Evolutionary conservation across 1,140 invertebrate genomes (phyloP).

Genomic region (Fopius arisanus): DNA sequence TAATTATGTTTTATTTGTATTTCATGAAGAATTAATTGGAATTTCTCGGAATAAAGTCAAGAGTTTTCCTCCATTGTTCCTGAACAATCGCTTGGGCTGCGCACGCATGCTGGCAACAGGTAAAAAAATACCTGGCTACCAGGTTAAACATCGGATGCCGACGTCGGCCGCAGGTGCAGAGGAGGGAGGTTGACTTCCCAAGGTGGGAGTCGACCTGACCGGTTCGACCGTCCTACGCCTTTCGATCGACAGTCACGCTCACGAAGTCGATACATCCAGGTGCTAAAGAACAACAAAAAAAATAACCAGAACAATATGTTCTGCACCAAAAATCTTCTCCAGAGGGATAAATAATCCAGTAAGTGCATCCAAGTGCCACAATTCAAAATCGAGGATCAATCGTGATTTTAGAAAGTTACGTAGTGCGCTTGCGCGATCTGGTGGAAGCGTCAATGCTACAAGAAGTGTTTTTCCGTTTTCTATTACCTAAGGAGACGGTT

Average conservation of each 20-base stretch:
- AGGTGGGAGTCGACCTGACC: slow-evolving; percentile 55
- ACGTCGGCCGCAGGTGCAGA: slow-evolving; percentile 42
- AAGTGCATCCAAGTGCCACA: background rate
- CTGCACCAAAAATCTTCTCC: background rate
- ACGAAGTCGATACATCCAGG: slow-evolving; percentile 47
- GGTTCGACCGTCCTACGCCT: slow-evolving; percentile 40
- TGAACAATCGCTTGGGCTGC: slow-evolving; percentile 6
- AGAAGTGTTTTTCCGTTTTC: too few species aligned
- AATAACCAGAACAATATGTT: slow-evolving; percentile 10
- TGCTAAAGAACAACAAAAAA: slow-evolving; percentile 25
- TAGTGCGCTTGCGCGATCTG: too few species aligned
- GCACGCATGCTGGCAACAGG: slow-evolving; percentile 52
- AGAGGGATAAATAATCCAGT: background rate
- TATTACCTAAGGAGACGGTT: too few species aligned
- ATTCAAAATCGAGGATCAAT: too few species aligned
- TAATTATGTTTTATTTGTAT: too few species aligned
- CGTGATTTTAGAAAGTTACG: too few species aligned
- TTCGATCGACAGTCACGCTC: slow-evolving; percentile 51
- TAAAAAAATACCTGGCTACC: slow-evolving; percentile 41
- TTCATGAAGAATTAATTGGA: too few species aligned
- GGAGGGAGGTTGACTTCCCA: slow-evolving; percentile 38
- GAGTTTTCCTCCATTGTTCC: too few species aligned
- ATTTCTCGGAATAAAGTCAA: too few species aligned
- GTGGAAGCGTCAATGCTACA: too few species aligned
- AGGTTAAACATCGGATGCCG: background rate